These are phyloP conservation scores for Anomalospiza imberbis DNA, from an alignment of 2,797 vertebrate species.

Conservation along the genomic window DNA sequence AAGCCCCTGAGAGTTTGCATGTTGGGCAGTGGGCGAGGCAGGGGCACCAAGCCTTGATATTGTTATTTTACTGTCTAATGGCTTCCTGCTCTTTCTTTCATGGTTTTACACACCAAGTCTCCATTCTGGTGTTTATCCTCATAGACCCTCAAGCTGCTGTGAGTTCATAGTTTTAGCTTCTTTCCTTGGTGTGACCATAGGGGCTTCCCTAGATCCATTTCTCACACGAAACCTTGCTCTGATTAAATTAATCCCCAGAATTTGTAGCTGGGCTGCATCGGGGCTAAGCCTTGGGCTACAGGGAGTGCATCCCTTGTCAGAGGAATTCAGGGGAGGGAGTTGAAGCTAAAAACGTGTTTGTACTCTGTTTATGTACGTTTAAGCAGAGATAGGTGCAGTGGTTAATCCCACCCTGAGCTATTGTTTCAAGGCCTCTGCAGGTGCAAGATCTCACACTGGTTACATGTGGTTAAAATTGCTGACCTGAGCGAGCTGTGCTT, in stretches of 20 bases:
- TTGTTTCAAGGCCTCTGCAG: neutral
- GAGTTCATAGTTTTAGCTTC: neutral
- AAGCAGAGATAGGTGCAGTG: neutral
- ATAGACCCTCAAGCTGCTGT: neutral
- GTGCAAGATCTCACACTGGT: neutral
- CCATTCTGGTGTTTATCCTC: neutral
- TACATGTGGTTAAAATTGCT: neutral
- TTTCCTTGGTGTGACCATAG: neutral
- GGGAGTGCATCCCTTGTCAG: neutral
- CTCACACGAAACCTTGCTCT: neutral
- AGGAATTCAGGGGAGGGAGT: neutral
- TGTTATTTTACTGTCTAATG: neutral
- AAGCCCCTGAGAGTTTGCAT: neutral
- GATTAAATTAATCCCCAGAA: neutral
- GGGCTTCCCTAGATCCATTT: neutral
- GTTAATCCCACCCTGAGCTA: neutral
- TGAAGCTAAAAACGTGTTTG: neutral
- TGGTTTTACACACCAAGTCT: neutral
- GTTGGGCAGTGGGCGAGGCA: neutral
- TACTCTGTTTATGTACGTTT: neutral
- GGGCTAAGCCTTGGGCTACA: neutral
- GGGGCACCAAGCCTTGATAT: fast-evolving
- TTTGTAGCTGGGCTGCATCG: neutral
- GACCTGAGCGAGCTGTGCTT: neutral
- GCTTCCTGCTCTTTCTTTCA: neutral